Base-by-base conservation (phyloP, 1,140 invertebrate species). In the Teleopsis dalmanni region DNA sequence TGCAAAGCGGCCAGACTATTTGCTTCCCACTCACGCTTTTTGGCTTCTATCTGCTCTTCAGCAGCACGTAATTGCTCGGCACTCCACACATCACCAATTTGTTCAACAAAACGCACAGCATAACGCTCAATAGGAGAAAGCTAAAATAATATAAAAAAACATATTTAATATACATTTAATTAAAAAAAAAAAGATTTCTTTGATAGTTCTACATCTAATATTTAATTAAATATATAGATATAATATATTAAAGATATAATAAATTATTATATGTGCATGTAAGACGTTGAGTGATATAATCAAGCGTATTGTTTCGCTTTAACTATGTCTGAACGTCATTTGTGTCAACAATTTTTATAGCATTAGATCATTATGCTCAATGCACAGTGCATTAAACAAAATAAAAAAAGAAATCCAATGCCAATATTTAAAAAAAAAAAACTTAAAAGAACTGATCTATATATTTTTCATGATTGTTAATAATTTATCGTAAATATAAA, bases 21-120 rank as follows among this genome's bases (percentile, higher is more conserved):
- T 46, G 87, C 71, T 69, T 97, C 93, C 94, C 95, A 98, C 62
- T 96, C 91, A 55, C 85, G 84, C 72, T 95, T 95, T 71, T 91
- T 83, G 52, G 87, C 81, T 60, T 93, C 90, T 50, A 95, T 84
- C 71, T 96, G 88, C 14, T 88, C 87, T 67, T 93, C 89, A 9
- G 91, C 92, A 10, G 85, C 84, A 19, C 88, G 84, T 11, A 92
- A 61, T 55, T 91, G 87, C 56, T 95, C 91, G 3, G 84, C 84
- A 22, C 84, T 83, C 71, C 87, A 87, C 4, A 84, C 86, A 14
- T 89, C 88, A 68, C 93, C 90, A 11, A 83, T 83, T 44, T 81
- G 80, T 73, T 98, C 95, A 49, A 97, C 83, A 57, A 93, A 87
- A 18, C 81, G 80, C 79, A 98, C 88, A 16, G 95, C 95, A 73